Base-by-base conservation (phyloP, 2,797 vertebrate species). In the Enteromius anoplus region DNA sequence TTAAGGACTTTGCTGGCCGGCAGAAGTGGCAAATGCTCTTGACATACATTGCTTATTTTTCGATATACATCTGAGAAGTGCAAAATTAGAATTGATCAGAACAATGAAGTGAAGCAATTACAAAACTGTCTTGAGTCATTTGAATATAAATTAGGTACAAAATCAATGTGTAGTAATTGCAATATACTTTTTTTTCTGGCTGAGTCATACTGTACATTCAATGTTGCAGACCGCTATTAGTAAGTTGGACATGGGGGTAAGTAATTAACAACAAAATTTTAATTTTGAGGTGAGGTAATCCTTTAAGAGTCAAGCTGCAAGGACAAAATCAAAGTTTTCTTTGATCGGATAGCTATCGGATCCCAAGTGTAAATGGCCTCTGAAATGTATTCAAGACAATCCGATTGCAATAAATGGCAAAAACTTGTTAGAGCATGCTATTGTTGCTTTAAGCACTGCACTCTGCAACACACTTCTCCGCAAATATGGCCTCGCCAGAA, bases 121-220 rank as follows among this genome's bases (percentile, higher is more conserved):
- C 84, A 71, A 87, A 92, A 90, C 81, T 60, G 78, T 83, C 7
- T 72, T 8, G 71, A 82, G 71, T 89, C 62, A 90, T 91, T 87
- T 90, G 86, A 91, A 92, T 92, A 87, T 88, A 89, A 93, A 92
- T 89, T 72, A 88, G 87, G 86, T 45, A 75, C 84, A 45, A 75
- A 83, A 89, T 93, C 89, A 84, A 87, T 90, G 85, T 69, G 66
- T 70, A 78, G 87, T 85, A 87, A 82, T 68, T 66, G 88, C 80
- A 75, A 84, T 72, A 62, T 19, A 40, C 71, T 73, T 62, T 45
- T 23, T 75, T 55, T 34, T 73, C 60, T 81, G 15, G 21, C 66
- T 78, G 79, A 78, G 66, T 32, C 53, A n/a, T 15, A 53, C 40
- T 42, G 40, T 42, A 42, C 29, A 68, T 75, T 6, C 55, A 51